Base-by-base conservation (phyloP, 2,888 invertebrate genomes). In the Drosophila nigritarsus region DNA sequence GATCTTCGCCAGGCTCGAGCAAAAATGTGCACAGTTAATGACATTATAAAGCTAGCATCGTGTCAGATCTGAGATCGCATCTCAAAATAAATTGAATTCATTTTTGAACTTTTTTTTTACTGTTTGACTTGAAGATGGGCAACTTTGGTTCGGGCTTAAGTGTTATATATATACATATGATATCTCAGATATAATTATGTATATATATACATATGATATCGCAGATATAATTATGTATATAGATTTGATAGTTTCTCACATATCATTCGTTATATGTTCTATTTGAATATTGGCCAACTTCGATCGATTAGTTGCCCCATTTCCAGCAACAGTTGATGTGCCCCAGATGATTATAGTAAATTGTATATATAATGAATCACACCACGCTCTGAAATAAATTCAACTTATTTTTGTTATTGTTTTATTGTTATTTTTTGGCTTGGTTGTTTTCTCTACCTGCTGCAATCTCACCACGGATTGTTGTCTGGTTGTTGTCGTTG, bases 401-500 rank as follows among this genome's bases (percentile, higher is more conserved):
- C 5, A 20, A 42, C 11, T 11, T 42, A 20, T 20, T 20, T 5
- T 42, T 20, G 2, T 42, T 20, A 1, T 42, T 42, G n/a, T n/a
- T n/a, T 40, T 40, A 40, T n/a, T 40, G 9, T 3, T 40, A 40
- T 42, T 42, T 20, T 42, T 11, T 11, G 4, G 20, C 11, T 11
- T 20, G 11, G 11, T 42, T 55, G n/a, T 29, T 55, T 38, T 38
- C 13, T 38, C 13, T 55, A 55, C 27, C 55, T 55, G 55, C 29
- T 7, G 27, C 27, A 27, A 27, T 11, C 27, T 18, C 18, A 11
- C 18, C 13, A 6, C 55, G 27, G 6, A 54, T 34, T 54, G 24
- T 27, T 67, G 42, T 29, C 18, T 18, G 3, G 50, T 42, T 67
- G 11, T 27, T n/a, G 49, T 42, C 24, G 24, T 24, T 24, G 24